Conservation (phyloP, 2,113 vertebrate genomes). For the Morone chrysops region DNA sequence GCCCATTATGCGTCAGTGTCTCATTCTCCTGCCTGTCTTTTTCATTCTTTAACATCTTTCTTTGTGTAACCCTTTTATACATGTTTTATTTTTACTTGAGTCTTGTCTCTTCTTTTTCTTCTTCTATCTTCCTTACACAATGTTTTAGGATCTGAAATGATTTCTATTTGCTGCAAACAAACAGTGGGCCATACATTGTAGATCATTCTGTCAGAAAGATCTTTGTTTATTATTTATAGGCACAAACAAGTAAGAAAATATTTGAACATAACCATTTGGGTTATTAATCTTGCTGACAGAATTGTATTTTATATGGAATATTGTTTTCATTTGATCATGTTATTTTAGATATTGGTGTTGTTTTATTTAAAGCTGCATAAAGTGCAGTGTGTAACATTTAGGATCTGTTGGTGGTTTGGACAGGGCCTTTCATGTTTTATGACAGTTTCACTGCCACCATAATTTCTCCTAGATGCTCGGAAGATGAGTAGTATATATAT, state of each 20-base stretch:
- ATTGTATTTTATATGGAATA: not conserved
- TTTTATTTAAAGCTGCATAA: not conserved
- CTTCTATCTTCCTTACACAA: not conserved
- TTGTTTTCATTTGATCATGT: not conserved
- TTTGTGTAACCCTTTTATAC: not conserved
- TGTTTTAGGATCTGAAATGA: not conserved
- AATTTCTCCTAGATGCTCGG: too few relatives aligned
- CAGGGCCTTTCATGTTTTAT: too few relatives aligned
- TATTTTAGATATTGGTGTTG: not conserved
- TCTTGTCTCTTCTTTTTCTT: not conserved
- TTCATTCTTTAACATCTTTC: not conserved
- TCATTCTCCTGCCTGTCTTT: not conserved
- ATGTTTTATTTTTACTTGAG: not conserved
- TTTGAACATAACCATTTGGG: not conserved
- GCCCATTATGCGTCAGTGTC: slow-evolving; percentile 1
- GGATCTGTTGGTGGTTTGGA: too few relatives aligned
- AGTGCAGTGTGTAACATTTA: not conserved
- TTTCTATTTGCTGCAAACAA: not conserved
- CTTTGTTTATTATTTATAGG: not conserved
- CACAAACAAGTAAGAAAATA: not conserved
- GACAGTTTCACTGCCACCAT: too few relatives aligned
- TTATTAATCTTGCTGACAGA: not conserved
- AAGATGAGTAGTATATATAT: too few relatives aligned
- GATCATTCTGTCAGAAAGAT: not conserved
- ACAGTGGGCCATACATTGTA: not conserved